Evolutionary conservation across 2,113 vertebrate genomes (phyloP), one percentile per base, ranked within the genome.

Genomic region (Centropus bengalensis): DNA sequence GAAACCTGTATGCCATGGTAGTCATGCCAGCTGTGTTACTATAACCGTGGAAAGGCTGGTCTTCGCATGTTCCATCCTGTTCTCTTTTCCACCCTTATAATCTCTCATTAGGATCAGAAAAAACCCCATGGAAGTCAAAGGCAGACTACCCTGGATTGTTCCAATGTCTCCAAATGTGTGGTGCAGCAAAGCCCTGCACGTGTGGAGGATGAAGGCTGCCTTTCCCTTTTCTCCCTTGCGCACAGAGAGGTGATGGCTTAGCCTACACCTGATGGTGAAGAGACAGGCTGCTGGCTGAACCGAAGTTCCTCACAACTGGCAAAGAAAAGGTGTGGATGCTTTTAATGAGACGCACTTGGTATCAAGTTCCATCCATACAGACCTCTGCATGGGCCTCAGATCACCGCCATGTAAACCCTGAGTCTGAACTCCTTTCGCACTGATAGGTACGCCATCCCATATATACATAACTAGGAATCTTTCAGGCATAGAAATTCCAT

Each of bases 401-500:
- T 15, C 54, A 9, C 33, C 21, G 23, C 19, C 69, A 3, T 1
- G 6, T 0, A 12, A 32, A 54, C 58, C 86, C 58, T 0, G 1
- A 49, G 63, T 10, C 2, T 51, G 74, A 79, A 3, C 23, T 73
- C 36, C 6, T 30, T n/a, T 82, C 77, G 24, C 8, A 11, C 30
- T 6, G 66, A 3, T 23, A 67, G 54, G 47, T 42, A 74, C 47
- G 26, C 2, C 64, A 10, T 2, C 15, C 28, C 2, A 0, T 3
- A 21, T 22, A n/a, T 14, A 75, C 17, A 59, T 27, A 58, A 10
- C 10, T 22, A 51, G 45, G 64, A 68, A 32, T 28, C 58, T 18
- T 58, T 40, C 40, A 27, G 18, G 18, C 6, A 14, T 21, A 45
- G 51, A 36, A 52, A 40, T 40, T 75, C 79, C 55, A 68, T 6